Evolutionary conservation across 2,888 invertebrate genomes (phyloP), one percentile per base, ranked within the genome.

Genomic region (Lobophora halterata): DNA sequence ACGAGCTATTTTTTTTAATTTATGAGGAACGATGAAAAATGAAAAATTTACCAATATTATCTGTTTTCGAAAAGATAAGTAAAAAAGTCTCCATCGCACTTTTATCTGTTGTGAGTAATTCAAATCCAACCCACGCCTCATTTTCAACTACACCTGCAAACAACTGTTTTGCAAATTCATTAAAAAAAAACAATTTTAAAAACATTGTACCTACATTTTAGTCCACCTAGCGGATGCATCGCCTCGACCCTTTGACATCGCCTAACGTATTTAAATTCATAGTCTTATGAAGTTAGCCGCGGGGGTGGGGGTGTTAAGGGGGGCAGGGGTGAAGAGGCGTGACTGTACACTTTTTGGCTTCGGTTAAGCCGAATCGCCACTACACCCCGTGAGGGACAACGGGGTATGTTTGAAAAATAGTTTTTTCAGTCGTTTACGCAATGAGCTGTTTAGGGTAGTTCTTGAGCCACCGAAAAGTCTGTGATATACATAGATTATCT

Each of bases 301-400:
- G 65, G 49, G 63, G 36, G 60, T 10, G 58, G 53, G 57, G 57
- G 35, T 41, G 29, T 46, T 52, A 35, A 47, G 43, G 47, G 46
- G 29, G 50, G 38, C 41, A 37, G 37, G 51, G 55, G 52, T 54
- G 58, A 56, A 54, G 55, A 61, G 74, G 81, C 82, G 85, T 85
- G 86, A 82, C 83, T 83, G 78, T 82, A 87, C 86, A 86, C 86
- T 87, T 87, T 87, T 87, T 86, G 86, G 80, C 81, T 83, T 83
- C 82, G 76, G 76, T 73, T 82, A 79, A 85, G 79, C 76, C 76
- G 74, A 79, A 85, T 83, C 79, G 83, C 83, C 82, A 78, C 70
- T 77, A 68, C 55, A 45, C 34, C 26, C 26, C 7, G 6, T 23
- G 11, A 20, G 26, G 10, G 1, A 35, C 55, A 70, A 41, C 16